phyloP scores from a whole-genome alignment of 1,140 invertebrate genomes.

The Saccostrea cuccullata region DNA sequence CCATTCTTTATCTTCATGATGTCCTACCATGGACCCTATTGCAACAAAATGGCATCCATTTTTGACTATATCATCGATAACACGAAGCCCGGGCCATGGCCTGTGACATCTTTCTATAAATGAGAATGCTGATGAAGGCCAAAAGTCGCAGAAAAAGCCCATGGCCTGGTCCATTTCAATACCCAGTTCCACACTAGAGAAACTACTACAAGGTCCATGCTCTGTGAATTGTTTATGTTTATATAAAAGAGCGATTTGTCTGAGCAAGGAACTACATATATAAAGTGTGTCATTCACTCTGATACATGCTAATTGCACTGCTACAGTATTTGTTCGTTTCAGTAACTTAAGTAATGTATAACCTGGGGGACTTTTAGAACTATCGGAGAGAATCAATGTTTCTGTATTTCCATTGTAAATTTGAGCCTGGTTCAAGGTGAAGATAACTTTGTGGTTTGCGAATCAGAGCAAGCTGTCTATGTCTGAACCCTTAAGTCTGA shows the following conservation, averaged over 20 bases:
- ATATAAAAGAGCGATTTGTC: background rate
- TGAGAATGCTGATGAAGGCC: background rate
- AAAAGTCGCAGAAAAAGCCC: background rate
- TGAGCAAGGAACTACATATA: background rate
- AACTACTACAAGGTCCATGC: no score
- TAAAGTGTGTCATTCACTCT: background rate
- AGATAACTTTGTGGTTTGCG: no score
- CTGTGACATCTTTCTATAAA: background rate
- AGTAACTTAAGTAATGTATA: background rate
- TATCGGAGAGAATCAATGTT: background rate
- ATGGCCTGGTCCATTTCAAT: no score
- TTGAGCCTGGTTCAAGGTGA: no score
- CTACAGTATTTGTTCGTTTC: background rate
- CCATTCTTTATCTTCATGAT: constrained; percentile 34
- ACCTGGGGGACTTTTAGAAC: background rate
- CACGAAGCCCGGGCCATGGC: background rate
- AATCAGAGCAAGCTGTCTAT: no score
- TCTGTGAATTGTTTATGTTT: no score
- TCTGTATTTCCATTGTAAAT: no score
- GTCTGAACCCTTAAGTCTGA: no score
- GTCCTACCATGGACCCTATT: background rate
- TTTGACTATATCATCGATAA: background rate
- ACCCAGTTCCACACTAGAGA: no score
- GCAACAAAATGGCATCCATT: constrained; percentile 42
- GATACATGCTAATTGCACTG: background rate